phyloP scores from a whole-genome alignment of 2,888 invertebrate genomes.

The Linnaemya vulpina region DNA sequence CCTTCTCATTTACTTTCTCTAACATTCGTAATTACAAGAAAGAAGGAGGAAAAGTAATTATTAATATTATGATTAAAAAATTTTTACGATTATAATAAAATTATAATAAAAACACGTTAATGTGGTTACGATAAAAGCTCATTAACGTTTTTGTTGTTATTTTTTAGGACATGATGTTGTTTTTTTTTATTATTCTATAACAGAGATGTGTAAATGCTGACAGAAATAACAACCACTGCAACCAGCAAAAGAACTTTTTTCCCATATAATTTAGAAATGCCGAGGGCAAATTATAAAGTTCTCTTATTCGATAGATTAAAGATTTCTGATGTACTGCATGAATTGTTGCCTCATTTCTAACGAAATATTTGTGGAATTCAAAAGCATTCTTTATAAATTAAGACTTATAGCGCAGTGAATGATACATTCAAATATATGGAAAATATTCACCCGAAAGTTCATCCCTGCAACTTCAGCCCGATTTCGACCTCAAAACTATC shows the following conservation, averaged over 20 bases:
- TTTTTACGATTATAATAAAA: conserved; percentile 12
- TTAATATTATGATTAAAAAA: conserved; percentile 15
- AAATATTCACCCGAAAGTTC: too few relatives aligned
- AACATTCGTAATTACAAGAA: not conserved
- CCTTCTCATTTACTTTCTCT: not conserved
- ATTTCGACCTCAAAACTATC: too few relatives aligned
- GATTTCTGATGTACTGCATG: too few relatives aligned
- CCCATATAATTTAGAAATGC: too few relatives aligned
- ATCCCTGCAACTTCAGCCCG: too few relatives aligned
- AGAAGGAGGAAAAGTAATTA: not conserved
- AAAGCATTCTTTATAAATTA: too few relatives aligned
- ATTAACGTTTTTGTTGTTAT: not conserved
- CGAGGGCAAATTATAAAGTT: too few relatives aligned
- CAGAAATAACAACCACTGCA: not conserved
- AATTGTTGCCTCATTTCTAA: too few relatives aligned
- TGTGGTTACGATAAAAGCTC: conserved; percentile 14
- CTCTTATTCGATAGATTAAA: too few relatives aligned
- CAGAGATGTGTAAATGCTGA: conserved; percentile 1
- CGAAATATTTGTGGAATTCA: too few relatives aligned
- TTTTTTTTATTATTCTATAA: not conserved
- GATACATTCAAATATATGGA: too few relatives aligned
- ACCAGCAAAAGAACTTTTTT: not conserved
- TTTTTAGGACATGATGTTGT: not conserved
- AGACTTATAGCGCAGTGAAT: too few relatives aligned
- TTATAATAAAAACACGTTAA: conserved; percentile 19